Percentiles rank a stretch among this genome's conserved stretches.
phyloP scores from a whole-genome alignment of 1,140 invertebrate genomes.

The Carposina sasakii region DNA sequence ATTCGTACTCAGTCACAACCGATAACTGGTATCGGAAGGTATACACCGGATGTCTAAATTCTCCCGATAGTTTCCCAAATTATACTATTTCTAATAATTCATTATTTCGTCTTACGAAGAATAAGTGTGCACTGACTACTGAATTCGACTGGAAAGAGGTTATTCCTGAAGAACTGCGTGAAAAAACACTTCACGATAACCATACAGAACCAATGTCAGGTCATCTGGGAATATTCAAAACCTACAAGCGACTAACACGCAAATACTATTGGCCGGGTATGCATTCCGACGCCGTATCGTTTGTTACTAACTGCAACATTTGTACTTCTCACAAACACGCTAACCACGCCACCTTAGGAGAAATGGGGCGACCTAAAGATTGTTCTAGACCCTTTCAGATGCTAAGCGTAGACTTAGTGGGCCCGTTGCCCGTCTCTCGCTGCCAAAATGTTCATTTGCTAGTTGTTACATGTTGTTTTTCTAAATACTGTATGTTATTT shows the following conservation, averaged over 20 bases:
- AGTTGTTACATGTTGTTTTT: not conserved
- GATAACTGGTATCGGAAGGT: not conserved
- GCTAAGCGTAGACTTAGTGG: not conserved
- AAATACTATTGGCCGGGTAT: not conserved
- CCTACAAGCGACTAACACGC: not conserved
- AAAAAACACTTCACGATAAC: not conserved
- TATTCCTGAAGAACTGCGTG: not conserved
- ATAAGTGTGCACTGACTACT: not conserved
- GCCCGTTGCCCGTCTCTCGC: not conserved
- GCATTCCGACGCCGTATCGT: not conserved
- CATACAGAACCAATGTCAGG: not conserved
- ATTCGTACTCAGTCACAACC: not conserved
- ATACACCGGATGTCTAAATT: not conserved
- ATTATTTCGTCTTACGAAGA: not conserved
- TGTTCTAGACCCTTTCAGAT: not conserved
- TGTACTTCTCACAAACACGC: not conserved
- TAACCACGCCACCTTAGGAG: not conserved
- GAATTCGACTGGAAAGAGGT: slow-evolving; percentile 11
- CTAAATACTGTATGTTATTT: not conserved
- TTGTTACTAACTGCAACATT: not conserved
- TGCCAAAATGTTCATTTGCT: not conserved
- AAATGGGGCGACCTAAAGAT: not conserved
- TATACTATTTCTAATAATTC: not conserved
- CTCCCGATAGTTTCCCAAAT: not conserved
- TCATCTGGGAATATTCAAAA: not conserved